Base-by-base conservation (phyloP, 30 jellyfish, hydroid and myxozoan species). In the Phacellophora camtschatica region DNA sequence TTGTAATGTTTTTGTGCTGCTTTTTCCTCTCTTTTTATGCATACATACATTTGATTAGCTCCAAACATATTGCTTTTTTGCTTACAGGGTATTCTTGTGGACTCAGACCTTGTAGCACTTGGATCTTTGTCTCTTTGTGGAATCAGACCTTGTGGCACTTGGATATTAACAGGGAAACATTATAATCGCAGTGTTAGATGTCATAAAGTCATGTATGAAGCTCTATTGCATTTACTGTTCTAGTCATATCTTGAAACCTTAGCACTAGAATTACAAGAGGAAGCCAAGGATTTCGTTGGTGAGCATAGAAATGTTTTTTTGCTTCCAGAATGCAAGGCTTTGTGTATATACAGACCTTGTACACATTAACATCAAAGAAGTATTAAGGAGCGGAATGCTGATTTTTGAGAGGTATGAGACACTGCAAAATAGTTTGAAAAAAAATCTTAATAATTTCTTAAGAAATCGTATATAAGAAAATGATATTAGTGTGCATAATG, bases 171-270 rank as follows among this genome's bases (percentile, higher is more conserved):
- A 24, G 89, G 89, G 41, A 77, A 61, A 59, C 83, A 56, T 51
- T 73, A 73, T 56, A 77, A 77, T 62, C 68, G 89, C 28, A 77
- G 89, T 58, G 71, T 58, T 4, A 25, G 70, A 22, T 33, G 43
- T 28, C 89, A 77, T 56, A 77, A 77, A 45, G 68, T 77, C 27
- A 31, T 77, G 84, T 43, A 77, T 41, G 89, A 77, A 42, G 89
- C 89, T 5, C 39, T 77, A 24, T 4, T 23, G 65, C 71, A 41
- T 9, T 19, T 77, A 27, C 69, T 65, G 18, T 77, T 77, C 43
- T 29, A 77, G 56, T 32, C 69, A n/a, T 77, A 33, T 59, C 66
- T 56, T 10, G 25, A 59, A 9, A 13, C 84, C 5, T 34, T 77
- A 37, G 15, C 77, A 20, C 23, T 28, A 6, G 45, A 53, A 9